Conservation (phyloP, 2,797 vertebrate genomes). For the Notolepis coatsorum region DNA sequence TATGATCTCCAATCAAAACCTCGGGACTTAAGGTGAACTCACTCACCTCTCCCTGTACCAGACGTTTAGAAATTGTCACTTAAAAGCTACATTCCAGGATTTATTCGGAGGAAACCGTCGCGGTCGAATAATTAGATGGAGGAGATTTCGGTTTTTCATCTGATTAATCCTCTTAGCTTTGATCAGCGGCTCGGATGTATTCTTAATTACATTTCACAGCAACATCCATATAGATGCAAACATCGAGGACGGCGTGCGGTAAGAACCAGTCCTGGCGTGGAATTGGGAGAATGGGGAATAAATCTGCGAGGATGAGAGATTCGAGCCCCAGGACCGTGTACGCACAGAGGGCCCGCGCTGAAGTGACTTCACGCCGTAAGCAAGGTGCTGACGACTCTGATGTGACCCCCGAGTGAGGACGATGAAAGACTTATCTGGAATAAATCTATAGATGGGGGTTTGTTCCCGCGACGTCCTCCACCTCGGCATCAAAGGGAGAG, state of each 20-base stretch:
- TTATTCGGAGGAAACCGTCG: too few species aligned
- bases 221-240: slow-evolving; percentile 46
- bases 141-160: slow-evolving; percentile 20
- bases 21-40: slow-evolving; percentile 74
- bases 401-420: slow-evolving; percentile 56
- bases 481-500: slow-evolving; percentile 44
- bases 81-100: slow-evolving; percentile 29
- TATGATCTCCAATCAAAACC: slow-evolving; percentile 62
- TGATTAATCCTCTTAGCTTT: slow-evolving; percentile 43
- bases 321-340: slow-evolving; percentile 34
- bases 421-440: slow-evolving; percentile 42
- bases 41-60: slow-evolving; percentile 28
- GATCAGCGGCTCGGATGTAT: slow-evolving; percentile 16
- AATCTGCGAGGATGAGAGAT: slow-evolving; percentile 3
- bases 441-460: slow-evolving; percentile 13
- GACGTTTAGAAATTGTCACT: slow-evolving; percentile 45
- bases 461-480: slow-evolving; percentile 35
- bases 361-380: slow-evolving; percentile 30
- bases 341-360: slow-evolving; percentile 29
- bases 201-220: slow-evolving; percentile 20
- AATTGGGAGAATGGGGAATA: background rate
- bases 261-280: slow-evolving; percentile 48
- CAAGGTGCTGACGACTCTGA: slow-evolving; percentile 32
- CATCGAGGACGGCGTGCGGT: slow-evolving; percentile 5
- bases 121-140: slow-evolving; percentile 9